Percentiles rank a stretch among this genome's conserved stretches.
Conservation (phyloP, 2,113 vertebrate species). For the Neogobius melanostomus region DNA sequence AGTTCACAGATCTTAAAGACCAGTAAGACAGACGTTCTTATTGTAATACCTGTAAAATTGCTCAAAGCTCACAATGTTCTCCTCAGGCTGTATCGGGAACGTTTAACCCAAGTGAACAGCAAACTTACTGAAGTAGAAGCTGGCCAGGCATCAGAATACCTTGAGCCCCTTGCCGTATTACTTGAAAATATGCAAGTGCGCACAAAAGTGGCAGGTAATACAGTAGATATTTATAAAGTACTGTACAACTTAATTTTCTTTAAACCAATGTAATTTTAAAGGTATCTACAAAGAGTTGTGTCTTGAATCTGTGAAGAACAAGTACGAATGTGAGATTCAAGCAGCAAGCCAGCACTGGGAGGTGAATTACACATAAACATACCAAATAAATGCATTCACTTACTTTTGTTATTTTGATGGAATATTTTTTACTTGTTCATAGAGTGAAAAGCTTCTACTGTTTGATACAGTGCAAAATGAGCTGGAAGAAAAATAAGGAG, state of each 20-base stretch:
- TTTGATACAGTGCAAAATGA: conserved; percentile 95
- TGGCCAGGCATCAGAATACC: conserved; percentile 93
- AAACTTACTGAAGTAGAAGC: conserved; percentile 95
- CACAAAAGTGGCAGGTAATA: conserved; percentile 95
- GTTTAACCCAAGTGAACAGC: conserved; percentile 95
- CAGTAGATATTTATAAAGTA: background rate
- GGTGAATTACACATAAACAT: conserved; percentile 70
- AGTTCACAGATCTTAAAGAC: conserved; percentile 98
- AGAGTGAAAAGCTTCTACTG: conserved; percentile 95
- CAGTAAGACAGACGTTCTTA: conserved; percentile 80
- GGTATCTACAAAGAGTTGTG: conserved; percentile 95
- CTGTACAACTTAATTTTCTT: background rate
- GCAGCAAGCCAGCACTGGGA: conserved; percentile 96
- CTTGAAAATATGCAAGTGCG: conserved; percentile 99
- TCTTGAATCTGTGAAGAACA: conserved; percentile 95
- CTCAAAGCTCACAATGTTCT: conserved; percentile 2
- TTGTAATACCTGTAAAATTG: too few species aligned
- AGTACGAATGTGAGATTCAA: conserved; percentile 96
- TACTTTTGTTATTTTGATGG: background rate
- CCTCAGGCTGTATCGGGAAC: conserved; percentile 90
- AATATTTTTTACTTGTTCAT: conserved; percentile 1
- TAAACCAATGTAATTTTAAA: conserved; percentile 30
- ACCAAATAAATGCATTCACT: conserved; percentile 1
- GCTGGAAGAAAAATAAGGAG: conserved; percentile 93
- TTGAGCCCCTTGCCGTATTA: conserved; percentile 94